Conservation (phyloP, 2,113 vertebrate species). For the Synchiropus splendidus region DNA sequence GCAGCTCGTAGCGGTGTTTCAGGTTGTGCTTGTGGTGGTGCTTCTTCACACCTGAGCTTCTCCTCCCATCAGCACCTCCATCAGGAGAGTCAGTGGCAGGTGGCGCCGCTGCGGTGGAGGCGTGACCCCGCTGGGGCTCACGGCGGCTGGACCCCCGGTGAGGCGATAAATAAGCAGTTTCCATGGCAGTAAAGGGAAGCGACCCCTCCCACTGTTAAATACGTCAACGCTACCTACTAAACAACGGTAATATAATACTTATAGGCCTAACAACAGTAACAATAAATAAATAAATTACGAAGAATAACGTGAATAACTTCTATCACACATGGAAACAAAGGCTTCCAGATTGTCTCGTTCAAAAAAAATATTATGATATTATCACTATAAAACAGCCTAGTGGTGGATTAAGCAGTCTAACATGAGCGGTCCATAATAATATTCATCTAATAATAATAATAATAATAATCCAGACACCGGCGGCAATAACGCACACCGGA, state of each 20-base stretch:
- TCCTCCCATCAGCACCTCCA: slow-evolving; percentile 44
- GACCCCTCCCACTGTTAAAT: slow-evolving; percentile 48
- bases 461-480: slow-evolving; percentile 18
- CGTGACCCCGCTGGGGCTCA: slow-evolving; percentile 27
- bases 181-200: slow-evolving; percentile 53
- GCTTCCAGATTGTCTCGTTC: slow-evolving; percentile 59
- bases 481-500: slow-evolving; percentile 35
- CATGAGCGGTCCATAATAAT: background rate
- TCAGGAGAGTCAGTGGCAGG: slow-evolving; percentile 30
- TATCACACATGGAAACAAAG: slow-evolving; percentile 50
- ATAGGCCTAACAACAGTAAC: slow-evolving; percentile 58
- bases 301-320: slow-evolving; percentile 37
- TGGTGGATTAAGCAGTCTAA: background rate
- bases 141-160: slow-evolving; percentile 41
- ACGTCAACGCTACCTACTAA: slow-evolving; percentile 43
- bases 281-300: slow-evolving; percentile 75
- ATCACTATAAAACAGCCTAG: slow-evolving; percentile 22
- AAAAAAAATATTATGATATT: slow-evolving; percentile 38
- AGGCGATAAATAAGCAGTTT: slow-evolving; percentile 53
- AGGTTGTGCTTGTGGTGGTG: slow-evolving; percentile 98
- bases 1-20: slow-evolving; percentile 96
- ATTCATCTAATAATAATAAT: slow-evolving; percentile 33
- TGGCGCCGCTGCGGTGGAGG: slow-evolving; percentile 18
- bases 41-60: slow-evolving; percentile 82
- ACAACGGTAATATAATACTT: slow-evolving; percentile 61